Evolutionary conservation across 2,113 vertebrate species (phyloP).

Genomic region (Oryzias celebensis): DNA sequence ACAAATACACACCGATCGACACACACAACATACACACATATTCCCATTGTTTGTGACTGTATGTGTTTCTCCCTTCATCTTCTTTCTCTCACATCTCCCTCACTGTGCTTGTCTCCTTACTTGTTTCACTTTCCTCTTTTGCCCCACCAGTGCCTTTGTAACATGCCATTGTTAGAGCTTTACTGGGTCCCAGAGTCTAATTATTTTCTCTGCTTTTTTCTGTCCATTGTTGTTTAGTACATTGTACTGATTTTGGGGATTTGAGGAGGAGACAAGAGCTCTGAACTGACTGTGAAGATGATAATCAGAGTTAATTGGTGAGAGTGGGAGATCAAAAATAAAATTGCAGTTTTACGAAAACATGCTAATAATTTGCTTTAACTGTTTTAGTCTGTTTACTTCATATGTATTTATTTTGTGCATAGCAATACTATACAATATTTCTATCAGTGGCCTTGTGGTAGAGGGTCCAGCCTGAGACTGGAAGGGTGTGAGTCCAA

Average conservation of each 20-base stretch:
- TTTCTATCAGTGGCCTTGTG: too few species aligned
- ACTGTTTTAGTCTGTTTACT: not conserved
- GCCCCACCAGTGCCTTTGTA: conserved; percentile 33
- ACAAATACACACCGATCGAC: conserved; percentile 11
- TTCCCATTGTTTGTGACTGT: conserved; percentile 34
- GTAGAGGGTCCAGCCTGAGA: too few species aligned
- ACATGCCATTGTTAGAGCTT: conserved; percentile 36
- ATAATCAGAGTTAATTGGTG: not conserved
- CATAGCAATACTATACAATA: not conserved
- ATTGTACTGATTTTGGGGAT: not conserved
- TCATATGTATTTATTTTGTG: not conserved
- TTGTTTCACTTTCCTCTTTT: conserved; percentile 5
- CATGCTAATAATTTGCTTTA: not conserved
- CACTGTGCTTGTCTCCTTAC: conserved; percentile 5
- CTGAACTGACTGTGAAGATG: conserved; percentile 5
- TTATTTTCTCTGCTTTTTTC: conserved; percentile 48
- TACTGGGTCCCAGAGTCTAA: conserved; percentile 34
- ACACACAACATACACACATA: conserved; percentile 12
- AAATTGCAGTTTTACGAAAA: not conserved
- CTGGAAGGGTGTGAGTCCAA: too few species aligned
- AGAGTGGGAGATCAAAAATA: not conserved
- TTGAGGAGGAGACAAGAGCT: conserved; percentile 14
- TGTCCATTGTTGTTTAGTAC: conserved; percentile 10
- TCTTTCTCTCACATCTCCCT: conserved; percentile 9
- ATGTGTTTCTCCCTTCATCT: conserved; percentile 47